Percentiles rank a stretch among this genome's conserved stretches.
Evolutionary conservation across 2,797 vertebrate species (phyloP).

Genomic region (Eupleurogrammus muticus): DNA sequence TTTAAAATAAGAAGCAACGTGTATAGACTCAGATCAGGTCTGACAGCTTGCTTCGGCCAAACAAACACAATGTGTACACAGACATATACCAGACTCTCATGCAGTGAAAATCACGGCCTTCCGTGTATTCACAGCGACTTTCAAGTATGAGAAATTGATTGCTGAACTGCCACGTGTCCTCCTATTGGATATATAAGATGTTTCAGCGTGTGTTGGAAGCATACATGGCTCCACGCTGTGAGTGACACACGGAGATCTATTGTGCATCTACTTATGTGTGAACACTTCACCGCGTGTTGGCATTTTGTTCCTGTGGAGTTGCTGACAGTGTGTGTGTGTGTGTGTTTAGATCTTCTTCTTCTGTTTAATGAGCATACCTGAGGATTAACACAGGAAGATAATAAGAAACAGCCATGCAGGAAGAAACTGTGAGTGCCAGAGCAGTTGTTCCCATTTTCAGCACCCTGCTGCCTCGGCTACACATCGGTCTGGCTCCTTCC

Average conservation of each 20-base stretch:
- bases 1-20: constrained; percentile 46
- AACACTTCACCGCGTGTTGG: constrained; percentile 30
- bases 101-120: constrained; percentile 29
- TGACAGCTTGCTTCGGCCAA: constrained; percentile 46
- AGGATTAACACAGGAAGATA: constrained; percentile 66
- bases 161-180: constrained; percentile 46
- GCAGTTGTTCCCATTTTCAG: constrained; percentile 44
- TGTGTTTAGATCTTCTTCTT: constrained; percentile 60
- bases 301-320: constrained; percentile 57
- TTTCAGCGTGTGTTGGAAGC: constrained; percentile 33
- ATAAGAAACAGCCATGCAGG: constrained; percentile 58
- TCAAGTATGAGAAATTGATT: constrained; percentile 61
- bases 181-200: constrained; percentile 39
- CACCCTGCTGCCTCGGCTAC: constrained; percentile 29
- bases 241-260: constrained; percentile 27
- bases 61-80: constrained; percentile 47
- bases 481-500: constrained; percentile 25
- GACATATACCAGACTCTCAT: constrained; percentile 11
- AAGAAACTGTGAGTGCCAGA: constrained; percentile 47
- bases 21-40: constrained; percentile 40
- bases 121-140: constrained; percentile 33
- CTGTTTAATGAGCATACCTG: constrained; percentile 68
- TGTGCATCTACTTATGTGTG: constrained; percentile 25
- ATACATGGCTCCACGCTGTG: constrained; percentile 28
- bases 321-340: constrained; percentile 57